These are phyloP conservation scores for Leptinotarsa haldemani DNA, from an alignment of 2,888 invertebrate species.

Conservation along the genomic window DNA sequence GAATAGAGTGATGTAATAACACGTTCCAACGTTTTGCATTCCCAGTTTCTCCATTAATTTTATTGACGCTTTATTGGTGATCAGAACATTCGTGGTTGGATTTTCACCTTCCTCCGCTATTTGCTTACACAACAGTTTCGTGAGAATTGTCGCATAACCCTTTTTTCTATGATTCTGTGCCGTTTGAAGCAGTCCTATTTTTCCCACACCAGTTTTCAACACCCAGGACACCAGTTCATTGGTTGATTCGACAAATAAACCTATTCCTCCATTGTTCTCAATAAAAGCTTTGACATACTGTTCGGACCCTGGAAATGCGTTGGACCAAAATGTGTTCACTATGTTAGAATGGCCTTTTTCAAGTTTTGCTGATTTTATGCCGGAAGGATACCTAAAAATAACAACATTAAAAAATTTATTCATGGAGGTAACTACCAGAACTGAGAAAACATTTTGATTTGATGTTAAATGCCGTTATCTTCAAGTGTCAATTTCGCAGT, in stretches of 20 bases:
- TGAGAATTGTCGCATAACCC: constrained; percentile 61
- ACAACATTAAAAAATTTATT: too few relatives aligned
- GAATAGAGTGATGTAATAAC: constrained; percentile 24
- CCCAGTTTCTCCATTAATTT: constrained; percentile 59
- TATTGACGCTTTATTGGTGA: constrained; percentile 58
- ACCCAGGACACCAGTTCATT: constrained; percentile 62
- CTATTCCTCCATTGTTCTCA: constrained; percentile 60
- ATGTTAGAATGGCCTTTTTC: constrained; percentile 23
- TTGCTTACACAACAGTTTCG: constrained; percentile 57
- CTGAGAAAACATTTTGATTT: too few relatives aligned
- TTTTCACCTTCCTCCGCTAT: constrained; percentile 59
- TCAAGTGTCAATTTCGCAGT: too few relatives aligned
- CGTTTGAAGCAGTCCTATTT: constrained; percentile 61
- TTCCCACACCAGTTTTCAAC: constrained; percentile 59
- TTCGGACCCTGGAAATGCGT: constrained; percentile 55
- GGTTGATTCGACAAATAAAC: constrained; percentile 60
- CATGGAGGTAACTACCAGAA: too few relatives aligned
- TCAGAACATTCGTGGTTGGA: constrained; percentile 56
- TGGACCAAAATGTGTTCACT: constrained; percentile 61
- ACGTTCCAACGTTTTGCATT: constrained; percentile 46
- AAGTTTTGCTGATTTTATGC: constrained; percentile 24
- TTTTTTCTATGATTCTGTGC: constrained; percentile 57
- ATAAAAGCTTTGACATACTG: constrained; percentile 57
- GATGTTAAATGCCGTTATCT: too few relatives aligned
- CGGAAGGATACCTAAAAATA: constrained; percentile 17